Evolutionary conservation across 2,888 invertebrate genomes (phyloP).

Genomic region (Dolomedes plantarius): DNA sequence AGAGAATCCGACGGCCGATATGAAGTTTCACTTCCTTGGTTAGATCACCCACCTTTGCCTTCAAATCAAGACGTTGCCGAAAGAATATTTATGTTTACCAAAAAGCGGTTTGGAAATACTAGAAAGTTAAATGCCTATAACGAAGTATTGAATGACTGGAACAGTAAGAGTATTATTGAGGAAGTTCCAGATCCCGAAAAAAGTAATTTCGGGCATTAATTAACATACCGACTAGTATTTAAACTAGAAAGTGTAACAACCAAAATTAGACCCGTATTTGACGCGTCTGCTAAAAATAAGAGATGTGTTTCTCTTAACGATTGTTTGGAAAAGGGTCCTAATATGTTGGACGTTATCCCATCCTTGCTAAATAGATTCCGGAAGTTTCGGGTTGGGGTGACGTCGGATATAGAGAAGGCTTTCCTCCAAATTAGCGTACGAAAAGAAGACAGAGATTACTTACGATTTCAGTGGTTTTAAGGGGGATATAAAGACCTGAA

Average conservation of each 20-base stretch:
- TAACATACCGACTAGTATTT: neutral
- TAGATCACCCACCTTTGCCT: neutral
- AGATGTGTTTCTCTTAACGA: neutral
- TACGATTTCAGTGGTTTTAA: neutral
- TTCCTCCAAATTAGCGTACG: slow-evolving; percentile 6
- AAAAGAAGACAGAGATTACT: neutral
- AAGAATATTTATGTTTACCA: neutral
- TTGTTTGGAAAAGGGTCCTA: neutral
- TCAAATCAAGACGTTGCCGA: neutral
- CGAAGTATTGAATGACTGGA: slow-evolving; percentile 11
- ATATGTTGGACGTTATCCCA: slow-evolving; percentile 15
- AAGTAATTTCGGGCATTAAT: neutral
- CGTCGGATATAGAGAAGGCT: slow-evolving; percentile 15
- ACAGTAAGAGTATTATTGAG: neutral
- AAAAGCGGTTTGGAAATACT: neutral
- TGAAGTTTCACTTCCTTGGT: neutral
- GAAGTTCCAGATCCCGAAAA: neutral
- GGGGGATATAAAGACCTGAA: neutral
- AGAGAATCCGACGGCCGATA: neutral
- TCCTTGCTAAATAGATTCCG: slow-evolving; percentile 20
- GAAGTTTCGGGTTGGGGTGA: slow-evolving; percentile 1
- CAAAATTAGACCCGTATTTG: slow-evolving; percentile 20
- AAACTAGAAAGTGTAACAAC: neutral
- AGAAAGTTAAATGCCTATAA: neutral
- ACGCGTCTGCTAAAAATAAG: neutral